A percentile compares a stretch with the other conserved stretches of the same genome.
Evolutionary conservation across 1,140 invertebrate species (phyloP).

Genomic region (Procambarus virginalis): DNA sequence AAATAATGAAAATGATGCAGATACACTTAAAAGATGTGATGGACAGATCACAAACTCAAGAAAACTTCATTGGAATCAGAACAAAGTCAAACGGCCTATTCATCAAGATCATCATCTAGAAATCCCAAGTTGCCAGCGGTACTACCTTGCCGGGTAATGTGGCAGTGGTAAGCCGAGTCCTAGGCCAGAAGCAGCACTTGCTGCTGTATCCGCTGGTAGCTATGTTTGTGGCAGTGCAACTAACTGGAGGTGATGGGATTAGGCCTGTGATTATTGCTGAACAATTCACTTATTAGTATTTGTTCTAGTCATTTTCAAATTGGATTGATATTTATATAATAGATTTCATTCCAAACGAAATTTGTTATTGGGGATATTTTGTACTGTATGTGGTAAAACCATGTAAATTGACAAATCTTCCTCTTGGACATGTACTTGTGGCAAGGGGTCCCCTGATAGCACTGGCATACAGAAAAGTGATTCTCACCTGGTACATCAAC

Average conservation of each 20-base stretch:
- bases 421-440: slow-evolving; percentile 55
- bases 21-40: slow-evolving; percentile 29
- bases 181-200: slow-evolving; percentile 31
- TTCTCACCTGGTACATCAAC: slow-evolving; percentile 28
- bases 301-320: slow-evolving; percentile 68
- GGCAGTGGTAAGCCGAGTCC: slow-evolving; percentile 24
- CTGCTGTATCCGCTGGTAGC: slow-evolving; percentile 48
- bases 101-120: slow-evolving; percentile 41
- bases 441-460: slow-evolving; percentile 54
- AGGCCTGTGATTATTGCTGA: slow-evolving; percentile 65
- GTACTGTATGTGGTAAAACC: slow-evolving; percentile 59
- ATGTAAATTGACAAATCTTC: slow-evolving; percentile 64
- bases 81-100: slow-evolving; percentile 51
- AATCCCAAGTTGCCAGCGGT: slow-evolving; percentile 45
- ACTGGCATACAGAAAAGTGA: slow-evolving; percentile 26
- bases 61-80: slow-evolving; percentile 48
- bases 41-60: background rate
- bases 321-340: slow-evolving; percentile 63
- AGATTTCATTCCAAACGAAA: slow-evolving; percentile 64
- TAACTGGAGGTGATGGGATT: slow-evolving; percentile 55
- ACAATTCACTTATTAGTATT: slow-evolving; percentile 67
- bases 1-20: slow-evolving; percentile 19
- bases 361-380: slow-evolving; percentile 66
- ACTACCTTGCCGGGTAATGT: slow-evolving; percentile 34
- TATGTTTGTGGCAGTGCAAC: slow-evolving; percentile 37